Evolutionary conservation across 2,888 invertebrate genomes (phyloP).

Genomic region (Cephus pygmeus): DNA sequence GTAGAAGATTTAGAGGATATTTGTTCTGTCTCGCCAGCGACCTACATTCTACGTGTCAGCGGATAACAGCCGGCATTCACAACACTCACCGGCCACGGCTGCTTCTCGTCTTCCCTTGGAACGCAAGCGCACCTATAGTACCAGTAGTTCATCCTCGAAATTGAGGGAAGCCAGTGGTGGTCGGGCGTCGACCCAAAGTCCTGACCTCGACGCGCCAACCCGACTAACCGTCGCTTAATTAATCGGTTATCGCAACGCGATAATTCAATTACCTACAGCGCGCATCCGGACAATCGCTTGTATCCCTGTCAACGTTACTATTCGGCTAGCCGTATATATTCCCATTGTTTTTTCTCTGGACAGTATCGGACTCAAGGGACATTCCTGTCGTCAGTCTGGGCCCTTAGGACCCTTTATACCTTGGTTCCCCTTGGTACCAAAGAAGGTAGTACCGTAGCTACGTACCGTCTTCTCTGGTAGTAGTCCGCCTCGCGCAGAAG

Average conservation of each 20-base stretch:
- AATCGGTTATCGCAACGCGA: slow-evolving; percentile 10
- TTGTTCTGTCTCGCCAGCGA: slow-evolving; percentile 28
- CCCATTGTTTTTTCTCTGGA: slow-evolving; percentile 20
- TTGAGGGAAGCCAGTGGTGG: not conserved
- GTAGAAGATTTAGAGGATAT: slow-evolving; percentile 32
- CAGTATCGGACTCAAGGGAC: slow-evolving; percentile 19
- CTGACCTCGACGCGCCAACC: slow-evolving; percentile 3
- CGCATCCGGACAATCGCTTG: slow-evolving; percentile 4
- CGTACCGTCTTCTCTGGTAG: not conserved
- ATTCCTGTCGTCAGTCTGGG: slow-evolving; percentile 39
- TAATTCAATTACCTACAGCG: slow-evolving; percentile 13
- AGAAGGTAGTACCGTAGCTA: not conserved
- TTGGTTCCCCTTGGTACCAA: not conserved
- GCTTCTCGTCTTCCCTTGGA: not conserved
- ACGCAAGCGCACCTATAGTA: not conserved
- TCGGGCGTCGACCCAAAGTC: not conserved
- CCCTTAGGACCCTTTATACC: slow-evolving; percentile 1
- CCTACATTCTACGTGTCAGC: slow-evolving; percentile 33
- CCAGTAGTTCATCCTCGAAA: not conserved
- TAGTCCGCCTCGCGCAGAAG: slow-evolving; percentile 33
- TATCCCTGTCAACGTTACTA: slow-evolving; percentile 5
- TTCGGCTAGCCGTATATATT: not conserved
- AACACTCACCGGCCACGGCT: slow-evolving; percentile 10
- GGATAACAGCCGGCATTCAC: slow-evolving; percentile 31
- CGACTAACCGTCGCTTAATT: slow-evolving; percentile 1